These are phyloP conservation scores for Pristionchus japonicus DNA, from an alignment of 2,888 invertebrate species.

Conservation along the genomic window DNA sequence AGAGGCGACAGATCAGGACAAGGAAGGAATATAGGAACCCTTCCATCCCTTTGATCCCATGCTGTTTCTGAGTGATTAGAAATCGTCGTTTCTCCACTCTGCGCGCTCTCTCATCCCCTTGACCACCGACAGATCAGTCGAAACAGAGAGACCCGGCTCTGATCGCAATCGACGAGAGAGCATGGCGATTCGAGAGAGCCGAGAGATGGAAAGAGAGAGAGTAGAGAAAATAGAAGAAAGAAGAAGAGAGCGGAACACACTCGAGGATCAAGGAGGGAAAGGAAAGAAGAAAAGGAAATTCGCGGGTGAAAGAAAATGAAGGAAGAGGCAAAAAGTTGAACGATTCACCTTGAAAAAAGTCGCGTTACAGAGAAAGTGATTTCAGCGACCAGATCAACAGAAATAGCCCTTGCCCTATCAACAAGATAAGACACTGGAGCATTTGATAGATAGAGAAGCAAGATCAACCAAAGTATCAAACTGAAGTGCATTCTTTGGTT, in stretches of 20 bases:
- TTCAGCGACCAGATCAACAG: not conserved
- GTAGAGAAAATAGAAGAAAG: not conserved
- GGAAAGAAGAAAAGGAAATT: not conserved
- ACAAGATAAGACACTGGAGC: no score
- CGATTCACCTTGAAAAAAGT: not conserved
- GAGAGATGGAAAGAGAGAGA: not conserved
- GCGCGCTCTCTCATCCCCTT: not conserved
- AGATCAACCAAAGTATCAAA: no score
- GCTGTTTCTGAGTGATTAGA: no score
- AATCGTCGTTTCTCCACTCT: no score
- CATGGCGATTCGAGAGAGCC: not conserved
- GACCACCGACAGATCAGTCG: not conserved
- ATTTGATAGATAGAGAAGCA: no score
- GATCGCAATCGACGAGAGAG: not conserved
- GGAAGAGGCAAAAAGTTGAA: not conserved
- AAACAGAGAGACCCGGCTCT: not conserved
- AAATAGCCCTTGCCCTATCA: not conserved
- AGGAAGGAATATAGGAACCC: conserved; percentile 2
- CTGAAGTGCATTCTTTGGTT: no score
- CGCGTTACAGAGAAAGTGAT: not conserved
- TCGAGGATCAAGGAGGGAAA: not conserved
- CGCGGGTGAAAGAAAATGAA: not conserved
- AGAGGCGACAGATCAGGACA: not conserved
- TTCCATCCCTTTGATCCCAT: not conserved
- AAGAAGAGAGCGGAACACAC: conserved; percentile 14